Evolutionary conservation across 2,888 invertebrate genomes (phyloP).

Genomic region (Leucozona laternaria): DNA sequence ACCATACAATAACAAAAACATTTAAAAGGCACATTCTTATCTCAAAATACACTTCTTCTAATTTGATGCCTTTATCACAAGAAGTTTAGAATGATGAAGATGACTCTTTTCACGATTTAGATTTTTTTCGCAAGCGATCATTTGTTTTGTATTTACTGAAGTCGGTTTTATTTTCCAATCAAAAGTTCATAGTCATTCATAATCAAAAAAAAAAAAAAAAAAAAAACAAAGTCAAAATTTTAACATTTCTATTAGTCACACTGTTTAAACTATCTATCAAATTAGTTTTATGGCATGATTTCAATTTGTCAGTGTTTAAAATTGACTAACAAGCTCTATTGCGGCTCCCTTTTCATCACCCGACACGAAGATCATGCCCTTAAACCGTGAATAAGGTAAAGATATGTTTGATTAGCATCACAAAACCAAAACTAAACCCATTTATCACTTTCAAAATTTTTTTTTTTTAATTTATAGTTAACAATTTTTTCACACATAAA

Average conservation of each 20-base stretch:
- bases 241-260: constrained; percentile 24
- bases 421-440: constrained; percentile 2
- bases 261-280: background rate
- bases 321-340: background rate
- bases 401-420: constrained; percentile 11
- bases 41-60: too few relatives aligned
- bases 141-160: too few relatives aligned
- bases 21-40: too few relatives aligned
- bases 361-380: background rate
- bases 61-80: too few relatives aligned
- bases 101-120: too few relatives aligned
- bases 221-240: background rate
- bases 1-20: too few relatives aligned
- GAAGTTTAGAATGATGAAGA: too few relatives aligned
- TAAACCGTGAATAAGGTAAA: background rate
- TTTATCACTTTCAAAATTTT: constrained; percentile 27
- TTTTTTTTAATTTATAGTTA: constrained; percentile 1
- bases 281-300: constrained; percentile 11
- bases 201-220: too few relatives aligned
- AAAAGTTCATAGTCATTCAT: too few relatives aligned
- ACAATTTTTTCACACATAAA: constrained; percentile 44
- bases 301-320: constrained; percentile 14
- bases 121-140: too few relatives aligned
- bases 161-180: too few relatives aligned
- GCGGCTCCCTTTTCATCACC: background rate